Evolutionary conservation across 2,888 invertebrate species (phyloP), one percentile per base, ranked within the genome.

Genomic region (Yponomeuta cagnagella): DNA sequence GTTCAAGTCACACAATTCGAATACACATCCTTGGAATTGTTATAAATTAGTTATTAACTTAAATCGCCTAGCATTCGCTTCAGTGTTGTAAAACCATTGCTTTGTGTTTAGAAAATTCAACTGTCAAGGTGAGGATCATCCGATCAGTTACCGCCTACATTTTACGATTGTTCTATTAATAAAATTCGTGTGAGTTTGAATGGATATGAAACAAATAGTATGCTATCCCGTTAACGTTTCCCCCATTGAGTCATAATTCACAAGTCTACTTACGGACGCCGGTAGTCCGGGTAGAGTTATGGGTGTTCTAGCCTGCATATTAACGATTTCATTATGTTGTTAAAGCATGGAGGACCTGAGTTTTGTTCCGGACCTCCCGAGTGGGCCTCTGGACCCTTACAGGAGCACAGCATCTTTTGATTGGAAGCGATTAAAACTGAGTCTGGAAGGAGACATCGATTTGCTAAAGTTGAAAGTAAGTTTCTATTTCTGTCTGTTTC

Each of bases 371-470:
- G 95, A 96, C 83, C 87, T 95, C 73, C 95, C 95, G 30, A 93
- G 90, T 68, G 96, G 97, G 72, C 97, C 98, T 9, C 88, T 98
- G 75, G 96, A 96, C 81, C 86, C 79, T 0, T 98, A 96, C 84
- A 94, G 98, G 76, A 95, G 94, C 76, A 94, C 93, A 74, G 95
- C 97, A 1, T 94, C 95, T 23, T 98, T 98, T 79, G 94, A 97
- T 82, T 98, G 98, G 97, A 97, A 97, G 86, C 93, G 94, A 74
- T 93, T 98, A 85, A 96, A 96, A 81, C 81, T 96, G 66, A 94
- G 96, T 71, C 90, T 98, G 73, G 97, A 97, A 82, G 96, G 96
- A 74, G 95, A 96, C 79, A 83, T 92, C 71, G 95, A 96, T 70
- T 89, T 94, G 73, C 85, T 98, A 52, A 93, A 94, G 82, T 94